Base-by-base conservation (phyloP, 2,888 invertebrate species). In the Scaptomyza polygonia region DNA sequence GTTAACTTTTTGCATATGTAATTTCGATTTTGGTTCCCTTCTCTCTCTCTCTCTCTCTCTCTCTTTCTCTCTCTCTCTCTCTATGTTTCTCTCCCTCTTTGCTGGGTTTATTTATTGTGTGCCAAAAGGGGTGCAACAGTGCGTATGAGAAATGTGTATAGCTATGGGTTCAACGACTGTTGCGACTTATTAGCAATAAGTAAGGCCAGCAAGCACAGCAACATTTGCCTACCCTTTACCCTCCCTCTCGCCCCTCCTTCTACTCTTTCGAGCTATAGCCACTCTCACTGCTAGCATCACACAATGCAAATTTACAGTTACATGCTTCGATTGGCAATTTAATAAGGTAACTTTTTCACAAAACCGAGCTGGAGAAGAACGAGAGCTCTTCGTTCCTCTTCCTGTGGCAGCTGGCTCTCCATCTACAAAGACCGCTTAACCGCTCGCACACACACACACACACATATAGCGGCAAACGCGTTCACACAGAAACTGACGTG, bases 311-410 rank as follows among this genome's bases (percentile, higher is more conserved):
- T 88, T 84, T 88, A 80, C 84, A 84, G 86, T 88, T 88, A 87
- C 88, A 88, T 85, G 87, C 86, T 83, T 87, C 88, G 86, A 87
- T 87, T 88, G 86, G 86, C 88, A 88, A 88, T 87, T 85, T 88
- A 86, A 87, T 84, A 84, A 82, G 86, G 82, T 82, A 82, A 87
- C 82, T 82, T 81, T 87, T 87, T 78, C 47, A 55, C 74, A 47
- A 32, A 64, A 59, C 27, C 27, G 43, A 54, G 47, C 65, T 11
- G 34, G 25, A 40, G 44, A 57, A 32, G 43, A 29, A 14, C 6
- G 30, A 25, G 40, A 27, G 27, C 44, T 25, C 16, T 18, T n/a
- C 25, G 25, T 25, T 14, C 16, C 39, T 39, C 5, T 39, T 39
- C 39, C 36, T 36, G 36, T 36, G 36, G 36, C 36, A n/a, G 34